Evolutionary conservation across 2,797 vertebrate species (phyloP), one percentile per base, ranked within the genome.

Genomic region (Ataeniobius toweri): DNA sequence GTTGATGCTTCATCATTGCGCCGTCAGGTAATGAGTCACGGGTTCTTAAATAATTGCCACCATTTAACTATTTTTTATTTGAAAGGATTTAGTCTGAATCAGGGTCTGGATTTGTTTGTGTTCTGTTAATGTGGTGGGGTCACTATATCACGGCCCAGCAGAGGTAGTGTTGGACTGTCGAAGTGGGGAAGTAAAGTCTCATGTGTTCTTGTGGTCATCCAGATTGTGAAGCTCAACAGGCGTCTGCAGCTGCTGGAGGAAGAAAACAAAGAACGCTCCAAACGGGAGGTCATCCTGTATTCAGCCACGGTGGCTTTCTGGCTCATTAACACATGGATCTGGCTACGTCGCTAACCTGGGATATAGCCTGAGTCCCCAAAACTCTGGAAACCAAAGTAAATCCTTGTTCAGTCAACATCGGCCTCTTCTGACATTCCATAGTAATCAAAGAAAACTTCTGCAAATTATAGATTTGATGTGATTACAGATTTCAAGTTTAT

Each of bases 221-320:
- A 99, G 98, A 99, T 99, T 86, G 97, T 99, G 91, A 99, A 99
- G 92, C 94, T 99, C 83, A 99, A 99, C 89, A 96, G 98, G 28
- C 96, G 98, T 36, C 96, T 99, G 6, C 98, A 98, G 71, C 96
- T 98, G 79, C 95, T 99, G 86, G 98, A 99, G 89, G 97, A 98
- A 84, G 98, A 99, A 91, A 99, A 98, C 93, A 98, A 98, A 91
- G 98, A 99, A 68, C 96, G 98, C 3, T 95, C 97, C 53, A 98
- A 96, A 89, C 95, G 98, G 82, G 98, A 99, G 86, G 97, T 97
- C 95, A 93, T 98, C 89, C 96, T 99, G 93, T 98, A 99, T 83
- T 98, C 98, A 6, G 97, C 98, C 63, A 99, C 97, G 0, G 96
- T 98, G 84, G 97, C 97, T 0, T 98, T 99, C 94, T 99, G 98